Evolutionary conservation across 2,888 invertebrate genomes (phyloP).

Genomic region (Smittia sp.): DNA sequence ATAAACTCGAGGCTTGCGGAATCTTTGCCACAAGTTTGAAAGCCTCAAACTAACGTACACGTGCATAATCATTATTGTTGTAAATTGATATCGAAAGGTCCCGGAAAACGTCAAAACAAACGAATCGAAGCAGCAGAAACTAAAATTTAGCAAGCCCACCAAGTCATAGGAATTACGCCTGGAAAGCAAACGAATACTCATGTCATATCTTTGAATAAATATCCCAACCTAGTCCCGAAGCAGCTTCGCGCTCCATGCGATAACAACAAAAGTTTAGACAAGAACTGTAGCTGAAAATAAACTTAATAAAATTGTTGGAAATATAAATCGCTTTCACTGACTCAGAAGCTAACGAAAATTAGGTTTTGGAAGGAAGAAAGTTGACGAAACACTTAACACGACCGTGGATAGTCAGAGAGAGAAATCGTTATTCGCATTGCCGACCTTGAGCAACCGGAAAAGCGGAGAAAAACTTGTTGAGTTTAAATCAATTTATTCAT

Average conservation of each 20-base stretch:
- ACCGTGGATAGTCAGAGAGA: no score
- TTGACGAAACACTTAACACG: background rate
- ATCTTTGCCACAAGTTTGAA: no score
- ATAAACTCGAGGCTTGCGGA: no score
- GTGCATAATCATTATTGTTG: slow-evolving; percentile 9
- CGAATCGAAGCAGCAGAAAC: background rate
- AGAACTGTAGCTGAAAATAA: background rate
- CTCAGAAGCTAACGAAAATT: no score
- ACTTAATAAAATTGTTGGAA: slow-evolving; percentile 6
- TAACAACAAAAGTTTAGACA: background rate
- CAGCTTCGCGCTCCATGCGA: background rate
- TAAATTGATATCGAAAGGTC: background rate
- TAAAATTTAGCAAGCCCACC: slow-evolving; percentile 1
- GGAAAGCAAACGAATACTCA: slow-evolving; percentile 7
- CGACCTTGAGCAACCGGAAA: no score
- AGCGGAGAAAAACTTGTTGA: background rate
- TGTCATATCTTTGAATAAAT: slow-evolving; percentile 10
- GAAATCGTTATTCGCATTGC: no score
- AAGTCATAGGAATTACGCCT: background rate
- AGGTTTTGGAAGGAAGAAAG: background rate
- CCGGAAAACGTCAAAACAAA: background rate
- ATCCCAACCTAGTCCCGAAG: background rate
- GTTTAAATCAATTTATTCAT: background rate
- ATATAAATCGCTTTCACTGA: no score
- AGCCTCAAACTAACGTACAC: background rate